phyloP scores from a whole-genome alignment of 64 coral and sea anemone genomes.

The Montipora efflorescens region DNA sequence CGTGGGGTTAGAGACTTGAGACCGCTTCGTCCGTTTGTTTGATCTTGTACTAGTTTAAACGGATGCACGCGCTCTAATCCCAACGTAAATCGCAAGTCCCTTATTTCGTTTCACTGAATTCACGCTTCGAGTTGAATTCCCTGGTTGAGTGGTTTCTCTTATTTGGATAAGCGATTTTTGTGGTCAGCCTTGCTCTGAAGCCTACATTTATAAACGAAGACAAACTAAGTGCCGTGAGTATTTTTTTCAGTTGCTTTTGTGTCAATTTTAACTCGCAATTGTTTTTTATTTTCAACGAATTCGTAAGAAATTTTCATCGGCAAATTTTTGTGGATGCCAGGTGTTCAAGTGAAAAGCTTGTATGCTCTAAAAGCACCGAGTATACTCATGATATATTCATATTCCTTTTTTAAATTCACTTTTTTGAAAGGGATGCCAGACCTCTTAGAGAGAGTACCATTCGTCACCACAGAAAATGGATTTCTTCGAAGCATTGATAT shows the following conservation, averaged over 20 bases:
- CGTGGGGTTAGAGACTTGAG: conserved; percentile 21
- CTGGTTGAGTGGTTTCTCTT: conserved; percentile 20
- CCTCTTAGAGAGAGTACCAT: background rate
- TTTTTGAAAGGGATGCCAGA: background rate
- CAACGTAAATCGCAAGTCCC: background rate
- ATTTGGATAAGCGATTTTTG: conserved; percentile 12
- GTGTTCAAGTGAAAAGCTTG: conserved; percentile 15
- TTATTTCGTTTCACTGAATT: background rate
- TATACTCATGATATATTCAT: background rate
- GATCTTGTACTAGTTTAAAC: background rate
- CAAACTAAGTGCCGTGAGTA: background rate
- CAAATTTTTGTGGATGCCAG: background rate
- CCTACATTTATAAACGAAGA: background rate
- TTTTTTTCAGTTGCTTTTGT: background rate
- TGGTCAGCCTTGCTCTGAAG: background rate
- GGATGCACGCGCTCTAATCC: background rate
- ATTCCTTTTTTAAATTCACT: background rate
- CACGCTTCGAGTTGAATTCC: background rate
- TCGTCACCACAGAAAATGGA: background rate
- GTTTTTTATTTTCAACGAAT: background rate
- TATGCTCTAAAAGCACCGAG: background rate
- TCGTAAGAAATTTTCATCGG: background rate
- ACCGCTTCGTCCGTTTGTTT: background rate
- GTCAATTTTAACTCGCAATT: background rate
- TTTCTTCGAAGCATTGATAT: background rate